phyloP scores from a whole-genome alignment of 1,140 invertebrate genomes.

The Euura lappo region DNA sequence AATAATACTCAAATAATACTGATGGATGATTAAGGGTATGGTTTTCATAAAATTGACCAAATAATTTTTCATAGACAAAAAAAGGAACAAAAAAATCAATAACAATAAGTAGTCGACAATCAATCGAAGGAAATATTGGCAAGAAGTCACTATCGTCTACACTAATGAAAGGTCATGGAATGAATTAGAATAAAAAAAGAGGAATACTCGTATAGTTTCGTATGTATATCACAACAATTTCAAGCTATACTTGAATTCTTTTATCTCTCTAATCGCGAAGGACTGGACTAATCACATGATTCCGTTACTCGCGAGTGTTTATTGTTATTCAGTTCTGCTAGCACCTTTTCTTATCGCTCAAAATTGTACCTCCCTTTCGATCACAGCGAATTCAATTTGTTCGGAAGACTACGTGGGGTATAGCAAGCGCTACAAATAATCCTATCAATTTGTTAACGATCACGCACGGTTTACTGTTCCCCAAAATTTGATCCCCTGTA shows the following conservation, averaged over 20 bases:
- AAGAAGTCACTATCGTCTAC: too few relatives aligned
- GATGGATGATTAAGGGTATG: not conserved
- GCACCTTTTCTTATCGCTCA: not conserved
- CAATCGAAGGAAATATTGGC: too few relatives aligned
- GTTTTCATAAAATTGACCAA: too few relatives aligned
- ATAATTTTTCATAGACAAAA: too few relatives aligned
- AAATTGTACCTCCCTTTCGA: not conserved
- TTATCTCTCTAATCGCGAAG: not conserved
- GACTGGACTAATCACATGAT: too few relatives aligned
- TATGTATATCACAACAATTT: too few relatives aligned
- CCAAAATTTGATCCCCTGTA: not conserved
- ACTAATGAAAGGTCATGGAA: too few relatives aligned
- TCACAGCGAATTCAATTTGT: not conserved
- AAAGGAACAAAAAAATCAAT: too few relatives aligned
- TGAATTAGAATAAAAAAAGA: too few relatives aligned
- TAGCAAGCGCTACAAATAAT: slow-evolving; percentile 23
- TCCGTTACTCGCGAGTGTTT: too few relatives aligned
- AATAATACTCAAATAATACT: not conserved
- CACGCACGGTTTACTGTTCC: not conserved
- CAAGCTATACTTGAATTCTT: not conserved
- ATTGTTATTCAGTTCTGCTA: not conserved
- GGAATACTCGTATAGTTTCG: too few relatives aligned
- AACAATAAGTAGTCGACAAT: too few relatives aligned
- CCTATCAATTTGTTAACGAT: slow-evolving; percentile 20
- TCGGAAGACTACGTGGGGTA: slow-evolving; percentile 25